A percentile compares a stretch with the other conserved stretches of the same genome.
Conservation (phyloP, 2,113 vertebrate genomes). For the Megaceryle maxima region DNA sequence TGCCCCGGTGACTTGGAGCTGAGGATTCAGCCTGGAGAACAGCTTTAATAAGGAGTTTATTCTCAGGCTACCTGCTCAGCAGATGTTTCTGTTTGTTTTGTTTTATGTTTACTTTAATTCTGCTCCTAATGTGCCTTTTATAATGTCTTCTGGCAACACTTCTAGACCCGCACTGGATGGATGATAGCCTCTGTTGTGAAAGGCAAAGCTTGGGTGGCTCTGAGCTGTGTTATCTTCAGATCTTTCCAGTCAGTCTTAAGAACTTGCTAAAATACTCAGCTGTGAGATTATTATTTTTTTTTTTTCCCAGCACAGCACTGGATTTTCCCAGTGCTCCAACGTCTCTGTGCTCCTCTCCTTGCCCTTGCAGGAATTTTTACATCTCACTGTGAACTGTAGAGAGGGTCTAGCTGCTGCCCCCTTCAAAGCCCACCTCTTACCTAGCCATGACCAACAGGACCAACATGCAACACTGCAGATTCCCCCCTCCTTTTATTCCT, state of each 20-base stretch:
- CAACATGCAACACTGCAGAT: not conserved
- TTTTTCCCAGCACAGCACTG: not conserved
- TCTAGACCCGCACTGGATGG: not conserved
- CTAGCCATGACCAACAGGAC: not conserved
- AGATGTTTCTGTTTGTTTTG: slow-evolving; percentile 51
- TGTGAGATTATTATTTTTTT: not conserved
- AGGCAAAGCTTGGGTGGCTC: not conserved
- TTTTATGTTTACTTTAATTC: slow-evolving; percentile 18
- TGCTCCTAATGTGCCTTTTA: slow-evolving; percentile 48
- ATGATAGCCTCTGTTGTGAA: not conserved
- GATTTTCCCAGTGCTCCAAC: not conserved
- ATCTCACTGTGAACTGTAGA: accelerated
- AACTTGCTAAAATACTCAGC: not conserved
- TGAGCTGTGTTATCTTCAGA: not conserved
- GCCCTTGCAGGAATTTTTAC: not conserved
- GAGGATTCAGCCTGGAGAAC: not conserved
- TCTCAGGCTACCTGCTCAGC: slow-evolving; percentile 55
- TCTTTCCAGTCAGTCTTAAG: not conserved
- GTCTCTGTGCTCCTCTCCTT: not conserved
- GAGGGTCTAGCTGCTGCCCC: not conserved
- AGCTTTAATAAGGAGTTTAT: not conserved
- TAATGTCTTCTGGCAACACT: slow-evolving; percentile 19
- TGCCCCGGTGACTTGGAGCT: not conserved
- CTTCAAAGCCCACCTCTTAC: not conserved
- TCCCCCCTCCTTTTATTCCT: not conserved